These are phyloP conservation scores for Muscicapa comitata DNA, from an alignment of 2,797 vertebrate species.

Conservation along the genomic window DNA sequence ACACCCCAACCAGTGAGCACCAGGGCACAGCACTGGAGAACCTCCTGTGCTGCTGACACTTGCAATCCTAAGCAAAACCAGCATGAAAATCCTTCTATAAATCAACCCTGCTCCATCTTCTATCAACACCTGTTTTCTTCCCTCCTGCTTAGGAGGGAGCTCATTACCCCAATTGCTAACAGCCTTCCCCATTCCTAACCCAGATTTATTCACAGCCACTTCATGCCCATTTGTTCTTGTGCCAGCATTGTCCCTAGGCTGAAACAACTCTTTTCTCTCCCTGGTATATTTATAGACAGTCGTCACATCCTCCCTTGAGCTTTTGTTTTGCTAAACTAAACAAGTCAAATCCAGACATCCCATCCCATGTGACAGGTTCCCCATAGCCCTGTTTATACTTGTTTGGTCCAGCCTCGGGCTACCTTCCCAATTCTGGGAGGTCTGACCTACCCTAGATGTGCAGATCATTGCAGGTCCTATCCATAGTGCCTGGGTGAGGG, in stretches of 20 bases:
- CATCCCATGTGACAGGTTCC: neutral
- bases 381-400: neutral
- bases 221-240: conserved; percentile 1
- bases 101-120: neutral
- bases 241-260: conserved; percentile 27
- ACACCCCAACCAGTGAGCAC: neutral
- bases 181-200: neutral
- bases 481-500: neutral
- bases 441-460: neutral
- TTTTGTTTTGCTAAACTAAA: conserved; percentile 40
- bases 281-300: conserved; percentile 29
- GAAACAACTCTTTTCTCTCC: conserved; percentile 30
- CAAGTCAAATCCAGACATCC: neutral
- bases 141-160: neutral
- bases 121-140: neutral
- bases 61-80: neutral
- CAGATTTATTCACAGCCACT: neutral
- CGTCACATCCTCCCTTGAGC: conserved; percentile 18
- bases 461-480: neutral
- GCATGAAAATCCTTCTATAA: neutral
- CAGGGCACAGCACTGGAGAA: neutral
- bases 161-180: neutral
- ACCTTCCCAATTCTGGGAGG: neutral
- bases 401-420: neutral
- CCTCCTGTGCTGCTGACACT: neutral